A percentile compares a stretch with the other conserved stretches of the same genome.
phyloP scores from a whole-genome alignment of 1,140 invertebrate genomes.

The Drosophila rufa region DNA sequence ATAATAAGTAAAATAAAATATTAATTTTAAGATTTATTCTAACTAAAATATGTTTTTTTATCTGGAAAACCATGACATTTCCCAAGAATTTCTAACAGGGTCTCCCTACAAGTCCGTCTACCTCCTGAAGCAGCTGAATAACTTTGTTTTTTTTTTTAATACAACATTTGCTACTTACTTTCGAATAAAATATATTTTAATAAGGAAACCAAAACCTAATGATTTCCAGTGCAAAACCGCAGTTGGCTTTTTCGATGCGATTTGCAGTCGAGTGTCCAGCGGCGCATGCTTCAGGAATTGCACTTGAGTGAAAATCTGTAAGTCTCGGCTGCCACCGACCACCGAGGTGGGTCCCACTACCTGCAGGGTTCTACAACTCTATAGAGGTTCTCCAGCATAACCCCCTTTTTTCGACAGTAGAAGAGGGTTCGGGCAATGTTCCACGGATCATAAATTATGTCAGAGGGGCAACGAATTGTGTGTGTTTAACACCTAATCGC shows the following conservation, averaged over 20 bases:
- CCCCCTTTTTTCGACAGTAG: conserved; percentile 21
- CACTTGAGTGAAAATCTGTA: conserved; percentile 56
- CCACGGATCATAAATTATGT: conserved; percentile 62
- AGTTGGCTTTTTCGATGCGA: not conserved
- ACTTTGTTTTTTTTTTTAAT: not conserved
- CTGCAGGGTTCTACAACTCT: conserved; percentile 29
- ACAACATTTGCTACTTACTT: not conserved
- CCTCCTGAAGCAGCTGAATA: too few species aligned
- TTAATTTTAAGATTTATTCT: too few species aligned
- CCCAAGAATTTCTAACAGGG: too few species aligned
- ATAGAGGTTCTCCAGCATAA: not conserved
- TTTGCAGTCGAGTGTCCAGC: conserved; percentile 61
- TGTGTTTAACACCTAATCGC: conserved; percentile 69
- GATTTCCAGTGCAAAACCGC: not conserved
- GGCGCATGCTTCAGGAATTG: conserved; percentile 71
- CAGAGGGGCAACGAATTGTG: conserved; percentile 62
- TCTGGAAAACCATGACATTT: too few species aligned
- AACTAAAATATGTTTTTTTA: too few species aligned
- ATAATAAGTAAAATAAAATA: too few species aligned
- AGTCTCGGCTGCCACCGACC: conserved; percentile 30
- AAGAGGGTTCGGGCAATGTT: conserved; percentile 27
- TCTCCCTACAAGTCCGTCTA: too few species aligned
- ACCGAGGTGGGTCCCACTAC: conserved; percentile 57
- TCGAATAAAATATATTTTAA: not conserved
- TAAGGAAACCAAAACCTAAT: not conserved